Conservation (phyloP, 2,888 invertebrate genomes). For the Pomacea canaliculata region DNA sequence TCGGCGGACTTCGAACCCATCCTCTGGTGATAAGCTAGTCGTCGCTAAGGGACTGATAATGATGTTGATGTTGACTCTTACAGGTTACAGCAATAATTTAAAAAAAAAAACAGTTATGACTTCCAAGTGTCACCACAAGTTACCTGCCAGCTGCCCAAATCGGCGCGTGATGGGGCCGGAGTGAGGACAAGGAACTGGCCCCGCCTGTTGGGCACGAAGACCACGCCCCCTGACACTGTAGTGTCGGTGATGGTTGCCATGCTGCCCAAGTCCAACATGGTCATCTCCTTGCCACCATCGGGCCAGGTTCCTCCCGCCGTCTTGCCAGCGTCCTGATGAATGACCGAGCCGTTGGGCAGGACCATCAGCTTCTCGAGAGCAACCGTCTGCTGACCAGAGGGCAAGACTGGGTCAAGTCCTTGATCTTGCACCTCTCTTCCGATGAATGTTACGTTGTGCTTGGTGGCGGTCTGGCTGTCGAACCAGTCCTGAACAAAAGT, state of each 20-base stretch:
- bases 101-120: too few species aligned
- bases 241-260: constrained; percentile 10
- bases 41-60: too few species aligned
- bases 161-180: neutral
- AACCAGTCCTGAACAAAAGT: constrained; percentile 16
- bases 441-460: constrained; percentile 15
- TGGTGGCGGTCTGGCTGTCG: neutral
- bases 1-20: neutral
- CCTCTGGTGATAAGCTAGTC: neutral
- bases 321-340: constrained; percentile 2
- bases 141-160: constrained; percentile 4
- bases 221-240: constrained; percentile 15
- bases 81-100: too few species aligned
- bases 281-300: neutral
- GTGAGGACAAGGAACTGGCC: constrained; percentile 8
- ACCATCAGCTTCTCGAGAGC: constrained; percentile 13
- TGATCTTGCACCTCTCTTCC: neutral
- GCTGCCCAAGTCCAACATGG: constrained; percentile 4
- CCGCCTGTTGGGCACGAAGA: constrained; percentile 17
- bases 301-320: constrained; percentile 4
- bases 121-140: too few species aligned
- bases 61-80: too few species aligned
- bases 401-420: constrained; percentile 13
- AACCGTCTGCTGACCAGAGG: constrained; percentile 12
- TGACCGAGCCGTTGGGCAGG: constrained; percentile 21